Evolutionary conservation across 2,113 vertebrate species (phyloP), one percentile per base, ranked within the genome.

Genomic region (Archilochus colubris): DNA sequence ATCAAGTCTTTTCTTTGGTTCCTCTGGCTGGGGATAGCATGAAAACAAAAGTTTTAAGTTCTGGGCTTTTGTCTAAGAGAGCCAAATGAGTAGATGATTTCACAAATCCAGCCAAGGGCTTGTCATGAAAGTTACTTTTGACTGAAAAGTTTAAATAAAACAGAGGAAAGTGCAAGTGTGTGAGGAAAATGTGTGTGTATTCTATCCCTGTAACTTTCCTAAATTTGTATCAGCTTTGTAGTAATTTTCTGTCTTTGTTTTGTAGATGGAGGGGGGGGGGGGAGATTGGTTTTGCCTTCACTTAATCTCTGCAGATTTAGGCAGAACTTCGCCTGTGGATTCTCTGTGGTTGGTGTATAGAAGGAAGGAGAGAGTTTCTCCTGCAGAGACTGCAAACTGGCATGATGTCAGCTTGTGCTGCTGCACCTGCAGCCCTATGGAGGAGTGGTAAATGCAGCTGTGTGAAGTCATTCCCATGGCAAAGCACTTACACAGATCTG

Each of bases 41-140:
- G 91, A 70, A 94, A 95, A 93, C 78, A 92, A 85, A 94, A 93
- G 82, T 81, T 88, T 88, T 96, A 31, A 94, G 76, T 83, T 95
- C 59, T 83, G 64, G 21, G 28, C 68, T 95, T 93, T 93, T 44
- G 81, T 88, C 44, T 95, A 48, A 90, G 58, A 20, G 69, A 93
- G 55, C 72, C 44, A 73, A 79, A 74, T 80, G 63, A 63, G 43
- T 62, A 36, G 63, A 91, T 86, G 46, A 55, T 82, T 88, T 43
- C 79, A 91, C 43, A 70, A 55, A 85, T 89, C 95, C 33, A 80
- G 55, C 10, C 31, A 63, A 80, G 36, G 58, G 14, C 54, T 86
- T 75, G 21, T 40, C 70, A 27, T 59, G 64, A 91, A 66, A 88
- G 61, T 13, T 66, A 10, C 27, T 91, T 87, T 67, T 70, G 67